phyloP scores from a whole-genome alignment of 2,113 vertebrate genomes.

The Odocoileus virginianus region DNA sequence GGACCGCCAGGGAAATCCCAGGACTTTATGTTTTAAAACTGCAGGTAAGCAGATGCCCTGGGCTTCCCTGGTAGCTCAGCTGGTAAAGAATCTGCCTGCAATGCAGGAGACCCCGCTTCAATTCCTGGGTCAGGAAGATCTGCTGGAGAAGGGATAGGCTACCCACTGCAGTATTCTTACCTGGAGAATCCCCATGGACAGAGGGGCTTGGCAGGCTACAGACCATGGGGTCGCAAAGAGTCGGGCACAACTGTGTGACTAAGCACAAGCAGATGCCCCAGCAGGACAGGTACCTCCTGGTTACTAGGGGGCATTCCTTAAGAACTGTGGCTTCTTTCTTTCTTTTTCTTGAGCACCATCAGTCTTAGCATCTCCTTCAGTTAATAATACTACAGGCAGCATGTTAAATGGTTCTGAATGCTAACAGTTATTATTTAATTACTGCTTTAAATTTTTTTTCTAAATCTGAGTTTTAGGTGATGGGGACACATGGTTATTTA shows the following conservation, averaged over 20 bases:
- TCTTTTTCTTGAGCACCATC: neutral
- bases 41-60: neutral
- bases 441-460: neutral
- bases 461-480: neutral
- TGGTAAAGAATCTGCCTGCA: neutral
- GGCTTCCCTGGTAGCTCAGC: neutral
- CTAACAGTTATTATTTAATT: neutral
- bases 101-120: neutral
- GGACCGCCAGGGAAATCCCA: neutral
- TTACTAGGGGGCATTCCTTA: neutral
- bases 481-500: neutral
- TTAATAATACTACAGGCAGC: neutral
- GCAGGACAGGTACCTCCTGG: neutral
- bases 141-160: neutral
- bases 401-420: neutral
- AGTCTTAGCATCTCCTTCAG: too few relatives aligned
- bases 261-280: neutral
- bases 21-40: neutral
- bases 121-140: neutral
- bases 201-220: neutral
- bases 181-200: neutral
- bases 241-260: accelerated
- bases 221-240: neutral
- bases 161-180: neutral
- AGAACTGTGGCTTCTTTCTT: neutral